These are phyloP conservation scores for Pachypanchax playfairii DNA, from an alignment of 2,113 vertebrate species.

Conservation along the genomic window DNA sequence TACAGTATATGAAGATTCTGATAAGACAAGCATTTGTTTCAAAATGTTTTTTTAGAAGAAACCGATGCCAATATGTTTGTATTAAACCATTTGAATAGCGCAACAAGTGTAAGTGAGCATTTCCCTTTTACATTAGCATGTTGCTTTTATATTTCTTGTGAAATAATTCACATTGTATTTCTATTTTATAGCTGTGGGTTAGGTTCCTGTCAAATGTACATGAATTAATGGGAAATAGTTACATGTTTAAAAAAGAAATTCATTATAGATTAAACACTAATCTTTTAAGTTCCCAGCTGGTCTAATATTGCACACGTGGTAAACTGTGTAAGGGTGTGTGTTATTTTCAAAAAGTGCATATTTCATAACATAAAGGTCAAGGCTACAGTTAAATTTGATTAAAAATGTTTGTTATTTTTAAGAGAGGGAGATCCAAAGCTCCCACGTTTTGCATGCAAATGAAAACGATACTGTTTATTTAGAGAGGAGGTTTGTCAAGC, in stretches of 20 bases:
- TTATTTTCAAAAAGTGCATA: not conserved
- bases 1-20: no score
- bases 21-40: no score
- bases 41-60: no score
- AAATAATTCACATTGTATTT: not conserved
- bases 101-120: not conserved
- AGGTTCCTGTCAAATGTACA: not conserved
- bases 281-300: not conserved
- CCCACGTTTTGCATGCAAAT: not conserved
- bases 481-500: constrained; percentile 1
- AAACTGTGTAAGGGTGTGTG: constrained; percentile 2
- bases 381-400: not conserved
- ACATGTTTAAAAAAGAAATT: constrained; percentile 3
- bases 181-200: not conserved
- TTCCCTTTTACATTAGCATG: not conserved
- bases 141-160: not conserved
- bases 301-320: constrained; percentile 9
- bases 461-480: constrained; percentile 4
- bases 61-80: no score
- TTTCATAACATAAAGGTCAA: constrained; percentile 1
- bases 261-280: not conserved
- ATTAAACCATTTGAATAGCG: no score
- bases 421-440: not conserved
- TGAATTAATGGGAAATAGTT: constrained; percentile 1
- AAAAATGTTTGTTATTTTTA: not conserved